Evolutionary conservation across 1,140 invertebrate species (phyloP), one percentile per base, ranked within the genome.

Genomic region (Lasioglossum albipes): DNA sequence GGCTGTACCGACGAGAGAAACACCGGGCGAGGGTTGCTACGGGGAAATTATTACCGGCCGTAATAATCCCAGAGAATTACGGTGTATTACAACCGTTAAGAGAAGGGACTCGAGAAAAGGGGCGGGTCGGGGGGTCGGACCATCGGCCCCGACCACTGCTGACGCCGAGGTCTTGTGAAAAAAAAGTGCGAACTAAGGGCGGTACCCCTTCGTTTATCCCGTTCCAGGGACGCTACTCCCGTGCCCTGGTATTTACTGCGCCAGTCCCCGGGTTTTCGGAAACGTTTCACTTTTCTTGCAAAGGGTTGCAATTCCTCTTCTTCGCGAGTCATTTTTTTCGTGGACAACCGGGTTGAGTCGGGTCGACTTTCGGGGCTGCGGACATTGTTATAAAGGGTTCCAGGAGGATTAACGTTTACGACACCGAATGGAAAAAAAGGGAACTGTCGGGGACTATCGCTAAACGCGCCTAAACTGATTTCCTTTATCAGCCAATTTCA

Each of bases 61-160:
- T 84, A 83, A 84, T 78, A 87, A 87, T 87, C 77, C 75, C 9
- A 62, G 66, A 52, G 72, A 87, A 82, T 80, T 77, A 85, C 42
- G 75, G 67, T 76, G 57, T 54, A 67, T 78, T 81, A 81, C 41
- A 45, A 49, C 27, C 54, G n/a, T 76, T 64, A 75, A 66, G 22
- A 72, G 59, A 49, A 52, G 65, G 59, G 64, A 57, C 69, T 61
- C 68, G 72, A 54, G 59, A 61, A 61, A 59, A 18, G 71, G 27
- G 27, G 22, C 13, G 52, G 3, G 68, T 13, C 20, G 13, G n/a
- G 31, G 7, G 16, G 41, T 77, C 9, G 62, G 4, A 18, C 22
- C 10, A 67, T 78, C 67, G 41, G 36, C 2, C 36, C 36, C 36
- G 57, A 54, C 22, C 49, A 3, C 42, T 69, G 64, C 31, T 59